Percentiles rank a stretch among this genome's conserved stretches.
Conservation (phyloP, 2,797 vertebrate species). For the Chloroceryle amazona region DNA sequence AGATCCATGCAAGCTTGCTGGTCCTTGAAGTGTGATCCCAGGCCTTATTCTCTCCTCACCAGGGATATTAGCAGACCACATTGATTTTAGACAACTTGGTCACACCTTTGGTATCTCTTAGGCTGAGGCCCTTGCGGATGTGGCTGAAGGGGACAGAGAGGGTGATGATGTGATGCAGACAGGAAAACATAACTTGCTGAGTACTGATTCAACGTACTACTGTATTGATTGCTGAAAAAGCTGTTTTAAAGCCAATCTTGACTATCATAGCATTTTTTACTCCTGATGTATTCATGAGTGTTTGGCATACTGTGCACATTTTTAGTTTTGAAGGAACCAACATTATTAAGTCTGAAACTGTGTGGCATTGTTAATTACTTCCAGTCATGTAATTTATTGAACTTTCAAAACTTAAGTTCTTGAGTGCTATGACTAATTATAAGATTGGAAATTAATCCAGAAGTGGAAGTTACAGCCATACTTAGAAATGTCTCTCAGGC, state of each 20-base stretch:
- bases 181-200: background rate
- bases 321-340: constrained; percentile 1
- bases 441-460: constrained; percentile 49
- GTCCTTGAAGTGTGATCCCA: background rate
- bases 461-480: constrained; percentile 27
- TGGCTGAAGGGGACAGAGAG: background rate
- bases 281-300: background rate
- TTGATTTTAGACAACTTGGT: background rate
- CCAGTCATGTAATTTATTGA: constrained; percentile 47
- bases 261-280: background rate
- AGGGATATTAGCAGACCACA: background rate
- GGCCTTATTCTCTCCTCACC: background rate
- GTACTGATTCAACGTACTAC: background rate
- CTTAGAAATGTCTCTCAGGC: constrained; percentile 5
- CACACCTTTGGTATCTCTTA: background rate
- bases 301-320: constrained; percentile 16
- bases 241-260: background rate
- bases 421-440: constrained; percentile 47
- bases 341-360: constrained; percentile 41
- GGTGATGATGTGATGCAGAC: background rate
- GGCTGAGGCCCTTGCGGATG: background rate
- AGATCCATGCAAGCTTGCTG: background rate
- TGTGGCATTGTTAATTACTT: constrained; percentile 26
- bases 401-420: constrained; percentile 53
- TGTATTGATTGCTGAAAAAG: background rate